Evolutionary conservation across 2,888 invertebrate genomes (phyloP), one percentile per base, ranked within the genome.

Genomic region (Thalpophila matura): DNA sequence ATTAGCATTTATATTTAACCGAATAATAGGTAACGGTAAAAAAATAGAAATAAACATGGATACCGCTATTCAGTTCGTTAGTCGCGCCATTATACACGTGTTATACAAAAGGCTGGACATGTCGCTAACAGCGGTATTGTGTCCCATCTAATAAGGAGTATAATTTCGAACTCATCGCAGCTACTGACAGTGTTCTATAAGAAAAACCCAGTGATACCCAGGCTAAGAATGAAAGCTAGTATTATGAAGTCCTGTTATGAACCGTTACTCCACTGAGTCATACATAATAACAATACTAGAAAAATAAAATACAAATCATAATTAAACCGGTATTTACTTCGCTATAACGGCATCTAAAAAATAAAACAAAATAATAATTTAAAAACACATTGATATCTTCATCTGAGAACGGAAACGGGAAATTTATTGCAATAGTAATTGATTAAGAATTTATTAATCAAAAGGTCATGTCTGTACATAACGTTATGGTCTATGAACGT

Each of bases 341-440:
- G 49, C 29, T 45, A 40, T 70, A 62, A 62, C 47, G 38, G 49
- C 22, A 20, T 33, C 27, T 22, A 9, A 22, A 37, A 51, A 58
- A 16, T 47, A 22, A 53, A 50, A 27, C 40, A 42, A 37, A 71
- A 26, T 35, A 45, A 57, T 33, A 14, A 46, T 54, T 45, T 65
- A n/a, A 20, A 40, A 16, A 24, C 27, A 42, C 47, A 50, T 50
- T 58, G 49, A 79, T 56, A 45, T 22, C 74, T 80, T 71, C 56
- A 78, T 74, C 43, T 29, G 20, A 37, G 49, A 64, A 43, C 42
- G 59, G 79, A 62, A 64, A 59, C 38, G 33, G 33, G 18, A 20
- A 59, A 78, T 81, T 78, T 65, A 78, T 79, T 27, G 40, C 46
- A 67, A 59, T 18, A 12, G 31, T 79, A 72, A 79, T 79, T 81